Conservation (phyloP, 2,797 vertebrate species). For the Sorex maritimensis region DNA sequence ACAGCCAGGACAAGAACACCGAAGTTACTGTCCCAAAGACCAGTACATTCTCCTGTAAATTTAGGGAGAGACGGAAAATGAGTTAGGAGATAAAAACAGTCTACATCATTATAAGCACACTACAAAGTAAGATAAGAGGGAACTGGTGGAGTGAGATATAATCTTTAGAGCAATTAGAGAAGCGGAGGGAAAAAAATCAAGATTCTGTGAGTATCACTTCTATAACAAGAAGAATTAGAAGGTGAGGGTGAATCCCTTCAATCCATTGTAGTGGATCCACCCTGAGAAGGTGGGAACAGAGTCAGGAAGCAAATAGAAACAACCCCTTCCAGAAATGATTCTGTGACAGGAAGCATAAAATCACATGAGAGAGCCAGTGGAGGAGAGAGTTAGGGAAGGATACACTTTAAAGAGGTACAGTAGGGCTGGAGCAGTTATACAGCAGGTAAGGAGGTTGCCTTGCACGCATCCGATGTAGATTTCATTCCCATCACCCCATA, state of each 20-base stretch:
- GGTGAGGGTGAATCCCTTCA: background rate
- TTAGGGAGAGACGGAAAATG: slow-evolving; percentile 27
- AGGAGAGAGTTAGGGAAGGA: background rate
- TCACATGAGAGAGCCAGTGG: background rate
- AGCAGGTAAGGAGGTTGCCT: too few relatives aligned
- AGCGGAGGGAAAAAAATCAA: background rate
- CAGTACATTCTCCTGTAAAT: background rate
- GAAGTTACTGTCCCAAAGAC: slow-evolving; percentile 31
- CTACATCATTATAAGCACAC: background rate
- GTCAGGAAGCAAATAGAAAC: background rate
- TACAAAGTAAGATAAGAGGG: background rate
- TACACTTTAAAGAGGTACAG: background rate
- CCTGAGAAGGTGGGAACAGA: background rate
- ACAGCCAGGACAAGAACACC: background rate
- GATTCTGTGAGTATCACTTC: background rate
- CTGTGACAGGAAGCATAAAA: background rate
- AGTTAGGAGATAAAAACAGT: background rate
- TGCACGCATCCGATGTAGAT: too few relatives aligned
- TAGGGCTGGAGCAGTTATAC: too few relatives aligned
- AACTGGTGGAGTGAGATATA: background rate
- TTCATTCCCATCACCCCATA: too few relatives aligned
- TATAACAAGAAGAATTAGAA: background rate
- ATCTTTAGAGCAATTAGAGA: background rate
- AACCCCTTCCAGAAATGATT: background rate
- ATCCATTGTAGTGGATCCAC: background rate